Evolutionary conservation across 2,113 vertebrate genomes (phyloP), one percentile per base, ranked within the genome.

Genomic region (Scartelaos histophorus): DNA sequence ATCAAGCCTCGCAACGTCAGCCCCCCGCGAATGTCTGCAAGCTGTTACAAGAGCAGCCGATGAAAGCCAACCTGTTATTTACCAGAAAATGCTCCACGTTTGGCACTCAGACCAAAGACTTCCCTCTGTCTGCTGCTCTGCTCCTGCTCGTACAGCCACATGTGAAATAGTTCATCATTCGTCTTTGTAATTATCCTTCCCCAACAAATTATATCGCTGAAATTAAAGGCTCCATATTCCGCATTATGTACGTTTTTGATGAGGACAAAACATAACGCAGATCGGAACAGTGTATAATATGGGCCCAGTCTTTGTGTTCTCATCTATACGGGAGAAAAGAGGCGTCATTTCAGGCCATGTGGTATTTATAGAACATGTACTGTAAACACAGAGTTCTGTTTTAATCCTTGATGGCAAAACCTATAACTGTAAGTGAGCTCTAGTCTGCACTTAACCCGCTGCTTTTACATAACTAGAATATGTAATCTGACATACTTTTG

Each of bases 51-150:
- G 74, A 85, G 73, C 82, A 85, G 79, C 76, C 75, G 85, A 90
- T 91, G 74, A 89, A 91, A 91, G 82, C 75, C 86, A 90, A 88
- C 88, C 82, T 85, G 86, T 83, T 88, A 79, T 86, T 83, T 85
- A 85, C 70, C 82, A 85, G 78, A 75, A 86, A 88, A 77, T 70
- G 74, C 84, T 82, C 70, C 71, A 71, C 83, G 77, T 64, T 73
- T 84, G 82, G 82, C 81, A 76, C 73, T 81, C 77, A 78, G 78
- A 85, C 85, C 74, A 85, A 90, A 85, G 77, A 69, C 75, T 76
- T 83, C 62, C 43, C 84, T 75, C 71, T 51, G 71, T 80, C 73
- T 71, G 79, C 77, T 61, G 82, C 67, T 75, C 57, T 83, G 78
- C 71, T 83, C 71, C 65, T 57, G 73, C 78, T 77, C 69, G 53